These are phyloP conservation scores for Morone saxatilis DNA, from an alignment of 2,113 vertebrate genomes.

Conservation along the genomic window DNA sequence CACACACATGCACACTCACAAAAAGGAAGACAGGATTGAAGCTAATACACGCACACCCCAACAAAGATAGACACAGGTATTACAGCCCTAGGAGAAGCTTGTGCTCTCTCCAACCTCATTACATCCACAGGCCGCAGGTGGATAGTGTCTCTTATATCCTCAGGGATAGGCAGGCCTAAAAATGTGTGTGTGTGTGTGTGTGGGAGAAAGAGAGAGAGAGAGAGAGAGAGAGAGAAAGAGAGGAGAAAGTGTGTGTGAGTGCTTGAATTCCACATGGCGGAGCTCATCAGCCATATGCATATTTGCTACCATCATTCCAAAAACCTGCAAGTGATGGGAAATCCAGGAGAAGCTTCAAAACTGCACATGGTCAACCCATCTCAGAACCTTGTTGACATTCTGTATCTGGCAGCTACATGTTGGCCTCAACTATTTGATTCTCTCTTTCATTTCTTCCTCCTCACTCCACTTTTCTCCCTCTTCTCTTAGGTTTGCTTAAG, in stretches of 20 bases:
- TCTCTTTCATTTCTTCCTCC: constrained; percentile 50
- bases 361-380: neutral
- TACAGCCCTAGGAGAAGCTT: constrained; percentile 56
- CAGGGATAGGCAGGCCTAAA: constrained; percentile 27
- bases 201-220: neutral
- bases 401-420: constrained; percentile 43
- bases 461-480: constrained; percentile 24
- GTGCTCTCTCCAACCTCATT: constrained; percentile 67
- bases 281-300: constrained; percentile 20
- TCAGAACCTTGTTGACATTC: constrained; percentile 52
- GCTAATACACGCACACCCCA: constrained; percentile 41
- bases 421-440: constrained; percentile 40
- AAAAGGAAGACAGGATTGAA: constrained; percentile 29
- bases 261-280: neutral
- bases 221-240: neutral
- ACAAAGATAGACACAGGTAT: constrained; percentile 60
- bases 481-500: constrained; percentile 64
- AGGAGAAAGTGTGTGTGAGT: neutral
- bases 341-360: constrained; percentile 2
- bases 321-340: constrained; percentile 8
- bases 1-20: neutral
- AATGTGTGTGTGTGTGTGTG: constrained; percentile 25
- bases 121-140: constrained; percentile 70
- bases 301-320: neutral
- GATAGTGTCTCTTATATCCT: constrained; percentile 42